Evolutionary conservation across 2,888 invertebrate species (phyloP).

Genomic region (Pollenia labialis): DNA sequence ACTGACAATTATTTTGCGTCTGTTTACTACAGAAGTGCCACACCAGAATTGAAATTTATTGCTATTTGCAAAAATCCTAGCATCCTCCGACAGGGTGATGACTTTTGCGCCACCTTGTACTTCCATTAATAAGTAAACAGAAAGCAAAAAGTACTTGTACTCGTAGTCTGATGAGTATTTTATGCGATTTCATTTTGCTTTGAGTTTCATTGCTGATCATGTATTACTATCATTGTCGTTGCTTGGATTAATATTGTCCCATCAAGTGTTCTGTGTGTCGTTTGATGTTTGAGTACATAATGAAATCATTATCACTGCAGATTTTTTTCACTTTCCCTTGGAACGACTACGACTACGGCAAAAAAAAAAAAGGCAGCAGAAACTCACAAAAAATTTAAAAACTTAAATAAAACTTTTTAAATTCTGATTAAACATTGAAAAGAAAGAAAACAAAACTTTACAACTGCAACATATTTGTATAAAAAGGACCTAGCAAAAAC

Average conservation of each 20-base stretch:
- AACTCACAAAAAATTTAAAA: conserved; percentile 14
- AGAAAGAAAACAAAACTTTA: not conserved
- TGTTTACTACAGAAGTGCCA: too few relatives aligned
- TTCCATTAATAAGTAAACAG: not conserved
- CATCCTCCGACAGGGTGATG: too few relatives aligned
- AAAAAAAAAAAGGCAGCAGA: not conserved
- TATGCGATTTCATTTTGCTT: conserved; percentile 46
- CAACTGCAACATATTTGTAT: not conserved
- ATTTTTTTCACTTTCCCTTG: conserved; percentile 41
- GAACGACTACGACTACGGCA: not conserved
- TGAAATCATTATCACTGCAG: conserved; percentile 56
- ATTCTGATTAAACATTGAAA: not conserved
- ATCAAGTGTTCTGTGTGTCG: conserved; percentile 27
- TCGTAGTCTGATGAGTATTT: conserved; percentile 19
- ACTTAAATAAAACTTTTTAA: conserved; percentile 22
- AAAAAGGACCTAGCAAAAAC: not conserved
- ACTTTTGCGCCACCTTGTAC: not conserved
- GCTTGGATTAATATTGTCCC: conserved; percentile 39
- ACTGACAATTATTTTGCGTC: too few relatives aligned
- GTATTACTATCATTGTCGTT: conserved; percentile 14
- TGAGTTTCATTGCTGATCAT: conserved; percentile 53
- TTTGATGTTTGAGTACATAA: conserved; percentile 57
- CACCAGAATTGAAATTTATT: too few relatives aligned
- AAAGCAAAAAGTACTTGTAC: conserved; percentile 14
- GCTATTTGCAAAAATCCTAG: too few relatives aligned